These are phyloP conservation scores for Premnoplex brunnescens DNA, from an alignment of 2,797 vertebrate species.

Conservation along the genomic window DNA sequence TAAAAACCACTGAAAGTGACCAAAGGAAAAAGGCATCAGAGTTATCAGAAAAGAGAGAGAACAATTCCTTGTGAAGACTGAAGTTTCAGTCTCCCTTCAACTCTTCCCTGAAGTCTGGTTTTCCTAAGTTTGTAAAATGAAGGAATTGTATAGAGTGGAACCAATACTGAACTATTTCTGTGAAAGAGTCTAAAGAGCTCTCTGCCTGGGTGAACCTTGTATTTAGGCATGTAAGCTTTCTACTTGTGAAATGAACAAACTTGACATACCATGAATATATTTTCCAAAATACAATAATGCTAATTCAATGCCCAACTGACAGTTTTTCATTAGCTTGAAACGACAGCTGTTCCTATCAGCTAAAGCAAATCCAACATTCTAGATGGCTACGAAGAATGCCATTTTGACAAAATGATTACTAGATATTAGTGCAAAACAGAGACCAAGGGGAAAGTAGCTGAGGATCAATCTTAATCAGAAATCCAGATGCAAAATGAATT, in stretches of 20 bases:
- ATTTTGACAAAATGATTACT: constrained; percentile 12
- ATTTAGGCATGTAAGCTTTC: neutral
- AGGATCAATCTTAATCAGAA: constrained; percentile 24
- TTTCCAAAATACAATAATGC: neutral
- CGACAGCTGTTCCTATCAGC: neutral
- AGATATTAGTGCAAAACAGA: neutral
- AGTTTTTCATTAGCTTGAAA: neutral
- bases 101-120: neutral
- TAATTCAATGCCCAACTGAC: neutral
- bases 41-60: neutral
- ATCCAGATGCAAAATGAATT: constrained; percentile 12
- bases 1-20: neutral
- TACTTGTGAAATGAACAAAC: neutral
- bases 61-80: neutral
- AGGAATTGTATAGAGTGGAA: neutral
- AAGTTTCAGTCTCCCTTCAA: neutral
- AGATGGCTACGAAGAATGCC: neutral
- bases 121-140: neutral
- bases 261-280: neutral
- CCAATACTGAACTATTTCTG: neutral
- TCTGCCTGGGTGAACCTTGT: neutral
- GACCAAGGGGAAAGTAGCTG: neutral
- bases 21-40: neutral
- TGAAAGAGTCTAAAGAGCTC: neutral
- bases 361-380: neutral